Conservation (phyloP, 2,113 vertebrate species). For the Tupaia chinensis region DNA sequence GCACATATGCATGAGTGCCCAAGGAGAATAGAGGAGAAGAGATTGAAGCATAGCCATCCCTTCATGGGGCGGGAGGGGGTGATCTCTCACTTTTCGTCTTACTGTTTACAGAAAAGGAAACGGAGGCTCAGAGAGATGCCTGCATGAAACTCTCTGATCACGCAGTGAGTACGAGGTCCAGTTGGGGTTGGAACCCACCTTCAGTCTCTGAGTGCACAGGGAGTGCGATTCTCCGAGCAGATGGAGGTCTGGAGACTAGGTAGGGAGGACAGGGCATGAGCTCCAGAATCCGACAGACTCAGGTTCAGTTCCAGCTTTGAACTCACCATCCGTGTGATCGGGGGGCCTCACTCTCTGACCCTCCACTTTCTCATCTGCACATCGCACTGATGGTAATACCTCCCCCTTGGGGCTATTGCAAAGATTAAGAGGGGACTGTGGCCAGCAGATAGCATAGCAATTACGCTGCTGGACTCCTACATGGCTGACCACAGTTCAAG, state of each 20-base stretch:
- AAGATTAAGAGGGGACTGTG: neutral
- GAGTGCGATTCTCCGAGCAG: neutral
- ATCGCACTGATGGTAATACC: rapidly evolving
- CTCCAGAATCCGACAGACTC: neutral
- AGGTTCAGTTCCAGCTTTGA: neutral
- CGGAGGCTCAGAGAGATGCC: neutral
- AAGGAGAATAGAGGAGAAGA: too few relatives aligned
- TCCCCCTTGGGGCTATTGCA: rapidly evolving
- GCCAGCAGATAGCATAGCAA: too few relatives aligned
- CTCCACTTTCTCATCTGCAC: neutral
- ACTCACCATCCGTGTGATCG: neutral
- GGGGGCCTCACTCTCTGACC: neutral
- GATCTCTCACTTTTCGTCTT: too few relatives aligned
- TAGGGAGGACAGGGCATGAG: neutral
- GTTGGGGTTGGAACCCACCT: neutral
- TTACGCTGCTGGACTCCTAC: too few relatives aligned
- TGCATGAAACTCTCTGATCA: neutral
- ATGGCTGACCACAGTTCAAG: too few relatives aligned
- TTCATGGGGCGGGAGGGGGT: too few relatives aligned
- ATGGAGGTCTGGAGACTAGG: neutral
- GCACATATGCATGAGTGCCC: too few relatives aligned
- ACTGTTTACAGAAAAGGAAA: neutral
- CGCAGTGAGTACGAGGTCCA: rapidly evolving
- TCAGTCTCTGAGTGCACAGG: neutral
- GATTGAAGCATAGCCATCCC: too few relatives aligned